Conservation (phyloP, 35 echinoderm and acorn worm species). For the Anneissia japonica region DNA sequence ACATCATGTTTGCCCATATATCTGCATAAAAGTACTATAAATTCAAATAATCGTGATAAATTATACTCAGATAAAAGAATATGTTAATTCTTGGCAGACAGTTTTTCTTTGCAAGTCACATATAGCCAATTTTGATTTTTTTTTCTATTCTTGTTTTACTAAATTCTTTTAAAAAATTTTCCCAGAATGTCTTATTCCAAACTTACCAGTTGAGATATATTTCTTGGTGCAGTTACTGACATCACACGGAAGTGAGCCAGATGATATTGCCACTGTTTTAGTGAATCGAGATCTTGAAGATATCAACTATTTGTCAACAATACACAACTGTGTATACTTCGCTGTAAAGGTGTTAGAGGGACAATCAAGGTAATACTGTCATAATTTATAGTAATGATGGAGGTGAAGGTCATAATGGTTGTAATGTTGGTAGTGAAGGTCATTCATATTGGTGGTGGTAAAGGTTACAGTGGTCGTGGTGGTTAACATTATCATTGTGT, state of each 20-base stretch:
- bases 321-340: slow-evolving; percentile 45
- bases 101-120: background rate
- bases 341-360: slow-evolving; percentile 31
- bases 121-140: background rate
- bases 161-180: too few species aligned
- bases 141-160: too few species aligned
- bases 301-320: slow-evolving; percentile 18
- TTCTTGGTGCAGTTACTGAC: slow-evolving; percentile 50
- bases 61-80: too few species aligned
- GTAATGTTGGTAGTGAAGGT: background rate
- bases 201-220: slow-evolving; percentile 38
- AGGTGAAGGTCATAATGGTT: slow-evolving; percentile 5
- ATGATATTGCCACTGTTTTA: background rate
- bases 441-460: too few species aligned
- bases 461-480: too few species aligned
- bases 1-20: too few species aligned
- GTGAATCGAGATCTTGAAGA: slow-evolving; percentile 13
- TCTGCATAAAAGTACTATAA: too few species aligned
- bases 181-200: slow-evolving; percentile 50
- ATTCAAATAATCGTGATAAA: too few species aligned
- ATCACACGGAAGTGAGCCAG: background rate
- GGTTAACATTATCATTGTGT: too few species aligned
- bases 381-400: background rate
- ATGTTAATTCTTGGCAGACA: background rate
- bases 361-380: slow-evolving; percentile 21